A percentile compares a stretch with the other conserved stretches of the same genome.
Evolutionary conservation across 2,888 invertebrate species (phyloP).

Genomic region (Pimpla rufipes): DNA sequence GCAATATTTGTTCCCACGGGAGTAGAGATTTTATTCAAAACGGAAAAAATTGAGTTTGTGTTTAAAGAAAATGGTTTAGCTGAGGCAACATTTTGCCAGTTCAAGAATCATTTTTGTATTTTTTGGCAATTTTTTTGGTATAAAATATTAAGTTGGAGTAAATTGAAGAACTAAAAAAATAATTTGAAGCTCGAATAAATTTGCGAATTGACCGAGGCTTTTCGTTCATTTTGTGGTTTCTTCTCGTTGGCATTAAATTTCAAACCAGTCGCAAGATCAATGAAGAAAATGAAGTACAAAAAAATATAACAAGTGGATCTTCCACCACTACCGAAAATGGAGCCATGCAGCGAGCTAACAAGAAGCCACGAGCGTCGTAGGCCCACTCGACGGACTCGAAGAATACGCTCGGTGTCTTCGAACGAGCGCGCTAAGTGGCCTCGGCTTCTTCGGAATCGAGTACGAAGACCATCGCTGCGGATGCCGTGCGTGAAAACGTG

Average conservation of each 20-base stretch:
- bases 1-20: not conserved
- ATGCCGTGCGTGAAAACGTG: conserved; percentile 4
- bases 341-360: conserved; percentile 13
- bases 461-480: not conserved
- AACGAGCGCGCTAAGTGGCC: conserved; percentile 38
- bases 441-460: conserved; percentile 9
- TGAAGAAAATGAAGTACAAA: not conserved
- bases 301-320: not conserved
- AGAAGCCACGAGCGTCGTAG: conserved; percentile 37
- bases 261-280: not conserved
- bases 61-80: no score
- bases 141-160: no score
- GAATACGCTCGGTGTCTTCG: conserved; percentile 37
- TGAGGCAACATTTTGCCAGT: no score
- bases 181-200: no score
- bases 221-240: not conserved
- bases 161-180: no score
- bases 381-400: conserved; percentile 21
- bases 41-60: no score
- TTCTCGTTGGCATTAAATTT: conserved; percentile 15
- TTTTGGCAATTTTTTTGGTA: no score
- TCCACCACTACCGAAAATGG: conserved; percentile 28
- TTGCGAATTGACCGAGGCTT: not conserved
- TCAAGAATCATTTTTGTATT: no score
- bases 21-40: no score